Percentiles rank a stretch among this genome's conserved stretches.
Evolutionary conservation across 92 coral and sea anemone genomes (phyloP).

Genomic region (Zoanthus sansibaricus): DNA sequence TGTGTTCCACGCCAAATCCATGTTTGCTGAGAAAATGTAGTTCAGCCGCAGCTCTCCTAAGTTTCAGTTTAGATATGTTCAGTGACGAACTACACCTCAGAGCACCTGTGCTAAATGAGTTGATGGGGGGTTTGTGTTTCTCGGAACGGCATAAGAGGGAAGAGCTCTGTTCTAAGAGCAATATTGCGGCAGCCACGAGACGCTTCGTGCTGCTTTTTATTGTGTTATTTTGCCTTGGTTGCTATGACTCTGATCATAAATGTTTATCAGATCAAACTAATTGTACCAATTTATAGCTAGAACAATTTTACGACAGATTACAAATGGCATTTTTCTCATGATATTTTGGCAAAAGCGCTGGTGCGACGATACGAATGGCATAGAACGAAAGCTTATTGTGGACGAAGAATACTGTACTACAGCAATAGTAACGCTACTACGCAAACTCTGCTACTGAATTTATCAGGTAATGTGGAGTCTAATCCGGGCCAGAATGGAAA

Average conservation of each 20-base stretch:
- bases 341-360: not conserved
- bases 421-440: not conserved
- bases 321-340: not conserved
- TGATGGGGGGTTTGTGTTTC: too few relatives aligned
- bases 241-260: not conserved
- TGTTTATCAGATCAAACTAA: not conserved
- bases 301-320: not conserved
- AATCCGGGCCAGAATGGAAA: not conserved
- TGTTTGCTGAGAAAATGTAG: not conserved
- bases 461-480: slow-evolving; percentile 1
- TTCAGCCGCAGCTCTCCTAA: too few relatives aligned
- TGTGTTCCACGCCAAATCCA: slow-evolving; percentile 2
- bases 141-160: too few relatives aligned
- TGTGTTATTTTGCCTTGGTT: not conserved
- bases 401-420: not conserved
- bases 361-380: not conserved
- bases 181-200: too few relatives aligned
- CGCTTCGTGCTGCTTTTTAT: too few relatives aligned
- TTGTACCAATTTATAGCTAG: not conserved
- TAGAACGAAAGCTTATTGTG: not conserved
- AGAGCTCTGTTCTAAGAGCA: too few relatives aligned
- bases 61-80: too few relatives aligned
- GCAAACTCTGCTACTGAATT: not conserved
- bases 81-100: too few relatives aligned
- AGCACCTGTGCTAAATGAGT: too few relatives aligned